These are phyloP conservation scores for Pygmarrhopalites habei DNA, from an alignment of 1,140 invertebrate genomes.

Conservation along the genomic window DNA sequence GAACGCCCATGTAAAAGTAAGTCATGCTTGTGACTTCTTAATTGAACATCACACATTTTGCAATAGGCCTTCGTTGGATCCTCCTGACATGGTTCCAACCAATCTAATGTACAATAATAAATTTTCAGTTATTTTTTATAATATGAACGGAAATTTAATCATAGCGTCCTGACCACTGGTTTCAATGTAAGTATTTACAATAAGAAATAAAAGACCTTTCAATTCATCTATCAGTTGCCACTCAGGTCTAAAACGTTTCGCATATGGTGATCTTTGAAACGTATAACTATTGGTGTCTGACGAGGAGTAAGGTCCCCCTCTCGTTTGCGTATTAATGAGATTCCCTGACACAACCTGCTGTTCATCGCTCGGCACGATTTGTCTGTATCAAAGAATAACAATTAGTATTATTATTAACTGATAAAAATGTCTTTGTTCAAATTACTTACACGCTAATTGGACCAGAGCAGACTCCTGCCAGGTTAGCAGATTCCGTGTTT, in stretches of 20 bases:
- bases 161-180: too few relatives aligned
- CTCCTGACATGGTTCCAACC: slow-evolving; percentile 15
- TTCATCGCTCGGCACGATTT: slow-evolving; percentile 17
- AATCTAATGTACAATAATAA: too few relatives aligned
- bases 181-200: too few relatives aligned
- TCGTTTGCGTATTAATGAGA: not conserved
- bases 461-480: slow-evolving; percentile 9
- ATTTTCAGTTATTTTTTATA: too few relatives aligned
- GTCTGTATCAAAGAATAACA: too few relatives aligned
- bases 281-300: slow-evolving; percentile 3
- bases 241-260: slow-evolving; percentile 20
- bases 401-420: too few relatives aligned
- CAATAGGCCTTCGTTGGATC: slow-evolving; percentile 21
- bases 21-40: slow-evolving; percentile 30
- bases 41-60: slow-evolving; percentile 13
- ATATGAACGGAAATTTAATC: too few relatives aligned
- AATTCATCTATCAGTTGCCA: slow-evolving; percentile 26
- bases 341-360: not conserved
- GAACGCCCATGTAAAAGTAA: slow-evolving; percentile 21
- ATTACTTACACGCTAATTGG: slow-evolving; percentile 20
- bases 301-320: too few relatives aligned
- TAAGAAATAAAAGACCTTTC: too few relatives aligned
- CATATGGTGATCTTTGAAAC: not conserved
- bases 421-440: too few relatives aligned
- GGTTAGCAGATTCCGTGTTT: slow-evolving; percentile 5